These are phyloP conservation scores for Leuciscus idus DNA, from an alignment of 2,113 vertebrate species.

Conservation along the genomic window DNA sequence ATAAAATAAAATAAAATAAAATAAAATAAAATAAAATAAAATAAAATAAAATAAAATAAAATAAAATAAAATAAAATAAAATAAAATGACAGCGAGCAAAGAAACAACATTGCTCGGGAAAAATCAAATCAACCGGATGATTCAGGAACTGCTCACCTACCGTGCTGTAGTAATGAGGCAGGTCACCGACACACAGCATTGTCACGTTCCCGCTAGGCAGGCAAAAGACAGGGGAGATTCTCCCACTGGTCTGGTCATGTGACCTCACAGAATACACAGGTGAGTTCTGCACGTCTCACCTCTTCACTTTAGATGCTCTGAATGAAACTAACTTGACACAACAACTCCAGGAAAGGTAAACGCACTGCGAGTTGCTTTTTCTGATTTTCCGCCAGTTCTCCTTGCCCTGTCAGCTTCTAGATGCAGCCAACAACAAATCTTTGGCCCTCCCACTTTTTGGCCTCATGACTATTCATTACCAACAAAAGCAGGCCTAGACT, in stretches of 20 bases:
- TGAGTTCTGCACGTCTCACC: conserved; percentile 20
- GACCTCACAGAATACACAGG: conserved; percentile 54
- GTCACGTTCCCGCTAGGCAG: conserved; percentile 68
- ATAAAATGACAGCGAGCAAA: neutral
- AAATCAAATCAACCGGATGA: neutral
- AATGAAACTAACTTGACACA: neutral
- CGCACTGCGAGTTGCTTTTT: conserved; percentile 25
- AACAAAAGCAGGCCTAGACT: conserved; percentile 84
- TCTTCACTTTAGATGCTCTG: neutral
- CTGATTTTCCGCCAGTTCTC: conserved; percentile 69
- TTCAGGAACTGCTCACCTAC: conserved; percentile 77
- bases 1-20: no score
- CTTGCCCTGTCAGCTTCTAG: conserved; percentile 81
- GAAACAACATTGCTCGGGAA: neutral
- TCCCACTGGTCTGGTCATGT: conserved; percentile 75
- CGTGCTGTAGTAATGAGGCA: conserved; percentile 80
- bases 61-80: neutral
- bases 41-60: neutral
- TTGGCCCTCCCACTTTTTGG: conserved; percentile 75
- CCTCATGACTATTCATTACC: conserved; percentile 92
- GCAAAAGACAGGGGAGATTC: conserved; percentile 53
- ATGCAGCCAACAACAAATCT: conserved; percentile 92
- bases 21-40: no score
- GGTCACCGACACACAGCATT: conserved; percentile 87
- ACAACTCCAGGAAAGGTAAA: conserved; percentile 2